Percentiles rank a stretch among this genome's conserved stretches.
Conservation (phyloP, 2,888 invertebrate genomes). For the Digitonthophagus gazella region DNA sequence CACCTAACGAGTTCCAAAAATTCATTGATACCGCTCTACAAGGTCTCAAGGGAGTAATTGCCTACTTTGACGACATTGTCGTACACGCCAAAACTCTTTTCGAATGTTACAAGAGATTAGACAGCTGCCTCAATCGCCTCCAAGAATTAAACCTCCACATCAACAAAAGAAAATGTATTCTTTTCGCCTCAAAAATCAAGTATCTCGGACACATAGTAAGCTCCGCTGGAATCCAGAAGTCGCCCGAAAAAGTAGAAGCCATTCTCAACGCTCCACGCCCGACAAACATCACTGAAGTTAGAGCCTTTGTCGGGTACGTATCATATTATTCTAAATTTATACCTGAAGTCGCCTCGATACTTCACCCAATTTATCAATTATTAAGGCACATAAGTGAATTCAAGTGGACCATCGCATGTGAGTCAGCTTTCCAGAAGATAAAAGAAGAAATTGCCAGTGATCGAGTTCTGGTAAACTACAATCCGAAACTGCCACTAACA, state of each 20-base stretch:
- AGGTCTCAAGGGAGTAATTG: neutral
- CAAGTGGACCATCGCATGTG: conserved; percentile 28
- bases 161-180: neutral
- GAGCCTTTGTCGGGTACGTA: conserved; percentile 29
- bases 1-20: neutral
- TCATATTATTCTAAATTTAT: conserved; percentile 33
- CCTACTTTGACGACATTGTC: neutral
- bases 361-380: conserved; percentile 29
- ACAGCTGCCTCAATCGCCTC: neutral
- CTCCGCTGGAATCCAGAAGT: conserved; percentile 9
- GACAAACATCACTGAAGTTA: conserved; percentile 17
- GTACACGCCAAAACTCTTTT: neutral
- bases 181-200: conserved; percentile 6
- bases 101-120: neutral
- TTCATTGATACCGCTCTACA: neutral
- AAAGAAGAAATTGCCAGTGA: conserved; percentile 33
- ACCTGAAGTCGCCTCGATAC: conserved; percentile 26
- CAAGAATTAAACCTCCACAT: neutral
- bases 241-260: conserved; percentile 13
- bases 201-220: conserved; percentile 16
- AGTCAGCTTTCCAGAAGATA: conserved; percentile 30
- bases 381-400: conserved; percentile 26
- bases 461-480: conserved; percentile 29
- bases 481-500: conserved; percentile 31
- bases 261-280: conserved; percentile 15